Evolutionary conservation across 1,140 invertebrate genomes (phyloP).

Genomic region (Drosophila navojoa): DNA sequence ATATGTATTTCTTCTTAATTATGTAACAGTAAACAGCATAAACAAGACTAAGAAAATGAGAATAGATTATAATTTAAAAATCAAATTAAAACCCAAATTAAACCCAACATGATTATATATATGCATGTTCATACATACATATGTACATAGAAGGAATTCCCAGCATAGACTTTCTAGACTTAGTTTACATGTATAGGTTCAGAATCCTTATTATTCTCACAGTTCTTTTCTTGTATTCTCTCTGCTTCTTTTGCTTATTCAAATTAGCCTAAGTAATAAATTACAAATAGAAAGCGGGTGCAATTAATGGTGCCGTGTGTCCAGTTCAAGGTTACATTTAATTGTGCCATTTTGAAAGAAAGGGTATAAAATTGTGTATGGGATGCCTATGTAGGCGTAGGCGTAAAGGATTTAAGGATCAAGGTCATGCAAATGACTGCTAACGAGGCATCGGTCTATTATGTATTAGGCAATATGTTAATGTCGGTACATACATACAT

Average conservation of each 20-base stretch:
- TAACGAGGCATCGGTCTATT: neutral
- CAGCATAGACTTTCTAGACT: too few species aligned
- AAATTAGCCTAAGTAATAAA: slow-evolving; percentile 16
- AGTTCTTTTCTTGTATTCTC: neutral
- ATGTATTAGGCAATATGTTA: neutral
- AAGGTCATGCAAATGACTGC: slow-evolving; percentile 38
- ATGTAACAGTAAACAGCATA: too few species aligned
- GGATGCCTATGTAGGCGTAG: slow-evolving; percentile 5
- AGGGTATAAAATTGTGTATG: slow-evolving; percentile 53
- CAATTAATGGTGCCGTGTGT: slow-evolving; percentile 20
- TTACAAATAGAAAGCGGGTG: slow-evolving; percentile 35
- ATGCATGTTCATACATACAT: too few species aligned
- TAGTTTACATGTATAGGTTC: too few species aligned
- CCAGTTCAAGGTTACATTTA: slow-evolving; percentile 53
- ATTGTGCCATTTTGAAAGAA: slow-evolving; percentile 50
- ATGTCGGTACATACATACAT: too few species aligned
- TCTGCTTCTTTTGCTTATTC: slow-evolving; percentile 28
- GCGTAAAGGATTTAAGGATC: slow-evolving; percentile 27
- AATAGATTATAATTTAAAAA: too few species aligned
- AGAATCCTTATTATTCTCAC: neutral
- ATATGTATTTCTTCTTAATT: too few species aligned
- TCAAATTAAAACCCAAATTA: too few species aligned
- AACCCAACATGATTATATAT: too few species aligned
- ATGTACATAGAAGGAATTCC: too few species aligned
- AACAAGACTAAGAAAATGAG: too few species aligned